Percentiles rank a stretch among this genome's conserved stretches.
Conservation (phyloP, 2,797 vertebrate species). For the Carapus acus region DNA sequence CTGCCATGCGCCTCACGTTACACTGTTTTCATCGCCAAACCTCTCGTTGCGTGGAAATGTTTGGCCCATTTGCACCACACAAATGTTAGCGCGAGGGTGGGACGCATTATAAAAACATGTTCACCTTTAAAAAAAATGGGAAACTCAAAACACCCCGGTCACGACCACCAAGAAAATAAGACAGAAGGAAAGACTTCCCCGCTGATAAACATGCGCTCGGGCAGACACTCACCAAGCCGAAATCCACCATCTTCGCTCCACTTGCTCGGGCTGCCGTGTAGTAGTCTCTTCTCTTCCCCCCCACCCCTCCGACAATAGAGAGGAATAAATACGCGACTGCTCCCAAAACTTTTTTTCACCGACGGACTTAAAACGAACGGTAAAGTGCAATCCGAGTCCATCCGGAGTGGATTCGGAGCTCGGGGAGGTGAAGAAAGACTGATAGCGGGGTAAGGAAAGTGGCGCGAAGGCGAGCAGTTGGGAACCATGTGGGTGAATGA, state of each 20-base stretch:
- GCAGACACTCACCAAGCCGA: slow-evolving; percentile 80
- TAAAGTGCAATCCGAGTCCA: slow-evolving; percentile 32
- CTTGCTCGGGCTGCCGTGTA: slow-evolving; percentile 69
- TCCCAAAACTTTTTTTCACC: slow-evolving; percentile 61
- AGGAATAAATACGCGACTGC: slow-evolving; percentile 64
- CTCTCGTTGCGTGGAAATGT: slow-evolving; percentile 27
- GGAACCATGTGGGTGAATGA: slow-evolving; percentile 88
- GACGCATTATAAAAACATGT: slow-evolving; percentile 7
- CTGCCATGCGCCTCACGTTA: slow-evolving; percentile 80
- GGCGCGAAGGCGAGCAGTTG: slow-evolving; percentile 77
- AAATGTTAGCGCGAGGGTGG: slow-evolving; percentile 5
- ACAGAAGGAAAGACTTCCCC: slow-evolving; percentile 78
- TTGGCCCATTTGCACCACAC: neutral
- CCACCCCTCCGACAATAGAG: slow-evolving; percentile 70
- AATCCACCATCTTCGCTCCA: slow-evolving; percentile 88
- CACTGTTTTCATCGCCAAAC: slow-evolving; percentile 70
- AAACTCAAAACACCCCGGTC: slow-evolving; percentile 3
- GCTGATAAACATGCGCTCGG: slow-evolving; percentile 74
- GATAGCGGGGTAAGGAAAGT: slow-evolving; percentile 72
- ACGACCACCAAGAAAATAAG: slow-evolving; percentile 32
- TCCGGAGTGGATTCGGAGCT: slow-evolving; percentile 30
- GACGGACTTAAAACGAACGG: slow-evolving; percentile 17
- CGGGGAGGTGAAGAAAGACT: slow-evolving; percentile 49
- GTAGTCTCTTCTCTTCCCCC: slow-evolving; percentile 66
- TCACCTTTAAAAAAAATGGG: too few species aligned